Evolutionary conservation across 2,113 vertebrate genomes (phyloP).

Genomic region (Beaufortia kweichowensis): DNA sequence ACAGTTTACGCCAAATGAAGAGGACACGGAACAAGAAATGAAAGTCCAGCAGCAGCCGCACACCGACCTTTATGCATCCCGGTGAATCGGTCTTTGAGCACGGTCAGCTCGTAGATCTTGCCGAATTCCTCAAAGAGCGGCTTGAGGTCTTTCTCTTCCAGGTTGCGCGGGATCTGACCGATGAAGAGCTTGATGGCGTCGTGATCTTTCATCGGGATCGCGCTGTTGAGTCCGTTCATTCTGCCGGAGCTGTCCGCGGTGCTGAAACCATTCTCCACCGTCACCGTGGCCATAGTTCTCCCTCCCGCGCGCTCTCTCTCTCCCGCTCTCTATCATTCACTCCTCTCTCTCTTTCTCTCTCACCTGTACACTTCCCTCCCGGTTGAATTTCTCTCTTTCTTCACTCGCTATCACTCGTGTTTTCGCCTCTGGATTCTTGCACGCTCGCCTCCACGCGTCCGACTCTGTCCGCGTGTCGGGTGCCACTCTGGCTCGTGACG

Average conservation of each 20-base stretch:
- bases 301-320: conserved; percentile 61
- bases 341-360: conserved; percentile 43
- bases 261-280: conserved; percentile 85
- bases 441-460: conserved; percentile 46
- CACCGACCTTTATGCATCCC: conserved; percentile 98
- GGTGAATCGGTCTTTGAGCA: conserved; percentile 97
- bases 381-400: conserved; percentile 33
- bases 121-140: conserved; percentile 98
- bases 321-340: conserved; percentile 53
- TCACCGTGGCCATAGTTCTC: conserved; percentile 83
- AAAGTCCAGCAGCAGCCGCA: conserved; percentile 49
- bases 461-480: conserved; percentile 54
- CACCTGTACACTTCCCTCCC: conserved; percentile 46
- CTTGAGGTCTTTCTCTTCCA: conserved; percentile 97
- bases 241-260: conserved; percentile 87
- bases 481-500: conserved; percentile 68
- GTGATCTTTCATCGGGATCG: conserved; percentile 97
- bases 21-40: conserved; percentile 5
- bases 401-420: not conserved
- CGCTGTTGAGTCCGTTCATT: conserved; percentile 89
- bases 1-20: not conserved
- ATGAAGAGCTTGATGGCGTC: conserved; percentile 99
- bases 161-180: conserved; percentile 95
- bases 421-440: conserved; percentile 56
- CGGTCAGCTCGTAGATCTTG: conserved; percentile 98